A percentile compares a stretch with the other conserved stretches of the same genome.
phyloP scores from a whole-genome alignment of 2,113 vertebrate genomes.

The Clupea harengus region DNA sequence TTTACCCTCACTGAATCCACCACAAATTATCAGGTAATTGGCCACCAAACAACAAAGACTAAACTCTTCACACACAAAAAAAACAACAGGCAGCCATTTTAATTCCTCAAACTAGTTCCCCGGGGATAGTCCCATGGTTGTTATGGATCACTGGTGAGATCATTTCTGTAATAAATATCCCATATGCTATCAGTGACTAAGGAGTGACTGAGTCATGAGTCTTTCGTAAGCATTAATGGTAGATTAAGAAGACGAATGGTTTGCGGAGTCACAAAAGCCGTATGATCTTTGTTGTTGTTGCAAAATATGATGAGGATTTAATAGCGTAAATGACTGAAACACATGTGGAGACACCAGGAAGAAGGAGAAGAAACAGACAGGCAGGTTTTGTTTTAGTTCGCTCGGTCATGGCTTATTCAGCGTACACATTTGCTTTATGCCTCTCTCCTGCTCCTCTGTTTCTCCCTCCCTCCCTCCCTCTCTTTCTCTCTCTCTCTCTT shows the following conservation, averaged over 20 bases:
- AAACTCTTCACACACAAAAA: not conserved
- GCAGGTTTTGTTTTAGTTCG: slow-evolving; percentile 36
- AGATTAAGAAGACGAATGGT: slow-evolving; percentile 56
- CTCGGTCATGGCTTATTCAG: not conserved
- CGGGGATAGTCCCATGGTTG: not conserved
- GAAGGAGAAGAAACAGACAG: slow-evolving; percentile 34
- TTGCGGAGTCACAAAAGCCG: slow-evolving; percentile 49
- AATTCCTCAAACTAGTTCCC: not conserved
- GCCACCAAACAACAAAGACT: slow-evolving; percentile 34
- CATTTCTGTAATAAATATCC: slow-evolving; percentile 8
- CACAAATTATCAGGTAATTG: slow-evolving; percentile 47
- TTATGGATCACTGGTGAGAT: not conserved
- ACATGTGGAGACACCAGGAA: slow-evolving; percentile 51
- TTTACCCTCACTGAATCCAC: slow-evolving; percentile 66
- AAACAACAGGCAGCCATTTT: not conserved
- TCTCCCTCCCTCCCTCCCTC: slow-evolving; percentile 14
- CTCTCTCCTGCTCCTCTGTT: not conserved
- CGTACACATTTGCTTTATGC: not conserved
- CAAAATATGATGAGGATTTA: slow-evolving; percentile 62
- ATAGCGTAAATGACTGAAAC: slow-evolving; percentile 65
- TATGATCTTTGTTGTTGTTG: slow-evolving; percentile 56
- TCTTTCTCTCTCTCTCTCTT: slow-evolving; percentile 28
- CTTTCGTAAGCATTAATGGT: slow-evolving; percentile 44
- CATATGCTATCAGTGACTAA: not conserved
- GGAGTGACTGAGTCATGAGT: not conserved